phyloP scores from a whole-genome alignment of 2,113 vertebrate species.

The Epinephelus fuscoguttatus region DNA sequence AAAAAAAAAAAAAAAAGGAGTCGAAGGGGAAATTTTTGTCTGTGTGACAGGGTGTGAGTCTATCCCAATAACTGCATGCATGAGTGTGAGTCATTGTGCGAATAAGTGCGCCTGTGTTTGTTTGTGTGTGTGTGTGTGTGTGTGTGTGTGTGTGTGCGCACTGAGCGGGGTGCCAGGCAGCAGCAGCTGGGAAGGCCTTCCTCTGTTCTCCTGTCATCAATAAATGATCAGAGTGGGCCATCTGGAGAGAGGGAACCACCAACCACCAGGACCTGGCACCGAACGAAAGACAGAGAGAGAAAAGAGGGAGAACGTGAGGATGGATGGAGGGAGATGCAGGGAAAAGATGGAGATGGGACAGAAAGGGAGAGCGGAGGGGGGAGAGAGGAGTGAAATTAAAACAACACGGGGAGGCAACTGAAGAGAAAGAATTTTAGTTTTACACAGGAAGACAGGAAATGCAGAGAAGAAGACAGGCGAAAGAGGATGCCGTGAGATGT shows the following conservation, averaged over 20 bases:
- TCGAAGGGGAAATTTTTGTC: slow-evolving; percentile 10
- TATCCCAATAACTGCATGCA: slow-evolving; percentile 40
- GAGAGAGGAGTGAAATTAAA: neutral
- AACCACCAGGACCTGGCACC: slow-evolving; percentile 77
- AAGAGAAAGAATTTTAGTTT: neutral
- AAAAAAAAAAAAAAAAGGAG: slow-evolving; percentile 33
- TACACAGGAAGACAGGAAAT: slow-evolving; percentile 44
- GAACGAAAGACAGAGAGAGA: slow-evolving; percentile 53
- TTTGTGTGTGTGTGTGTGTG: slow-evolving; percentile 47
- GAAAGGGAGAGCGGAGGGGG: neutral
- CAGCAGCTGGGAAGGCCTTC: slow-evolving; percentile 90
- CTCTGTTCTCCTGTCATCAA: slow-evolving; percentile 92
- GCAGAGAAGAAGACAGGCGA: slow-evolving; percentile 29
- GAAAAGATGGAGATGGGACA: slow-evolving; percentile 14
- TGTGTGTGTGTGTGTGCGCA: slow-evolving; percentile 46
- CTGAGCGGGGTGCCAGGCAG: slow-evolving; percentile 78
- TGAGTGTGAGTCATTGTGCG: slow-evolving; percentile 50
- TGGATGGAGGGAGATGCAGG: slow-evolving; percentile 10
- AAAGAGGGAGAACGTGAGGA: slow-evolving; percentile 49
- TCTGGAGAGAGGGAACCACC: slow-evolving; percentile 88
- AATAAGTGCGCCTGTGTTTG: slow-evolving; percentile 49
- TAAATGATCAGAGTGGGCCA: slow-evolving; percentile 93
- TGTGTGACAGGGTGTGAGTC: slow-evolving; percentile 32
- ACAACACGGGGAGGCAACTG: neutral
- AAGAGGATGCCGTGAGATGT: slow-evolving; percentile 53